phyloP scores from a whole-genome alignment of 2,113 vertebrate genomes.

The Larimichthys polyactis region DNA sequence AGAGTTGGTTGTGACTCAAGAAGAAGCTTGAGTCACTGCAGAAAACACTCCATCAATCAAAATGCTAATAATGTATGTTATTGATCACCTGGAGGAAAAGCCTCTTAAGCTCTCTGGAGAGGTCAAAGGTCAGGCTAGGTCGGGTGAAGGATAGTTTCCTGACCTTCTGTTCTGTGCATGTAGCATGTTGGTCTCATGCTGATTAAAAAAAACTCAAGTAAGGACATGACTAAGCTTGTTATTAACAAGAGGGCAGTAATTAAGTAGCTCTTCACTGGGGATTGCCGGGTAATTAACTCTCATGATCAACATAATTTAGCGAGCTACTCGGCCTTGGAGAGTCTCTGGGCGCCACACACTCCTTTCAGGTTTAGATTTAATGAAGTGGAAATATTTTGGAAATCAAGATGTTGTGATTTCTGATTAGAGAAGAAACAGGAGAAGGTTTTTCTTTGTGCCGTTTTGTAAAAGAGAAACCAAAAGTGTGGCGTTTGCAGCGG shows the following conservation, averaged over 20 bases:
- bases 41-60: too few relatives aligned
- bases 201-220: slow-evolving; percentile 35
- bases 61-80: background rate
- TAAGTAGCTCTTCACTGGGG: slow-evolving; percentile 50
- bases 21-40: too few relatives aligned
- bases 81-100: background rate
- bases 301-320: slow-evolving; percentile 46
- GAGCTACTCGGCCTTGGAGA: background rate
- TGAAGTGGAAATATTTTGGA: background rate
- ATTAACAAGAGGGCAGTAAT: slow-evolving; percentile 56
- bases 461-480: slow-evolving; percentile 22
- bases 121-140: background rate
- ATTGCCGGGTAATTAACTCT: slow-evolving; percentile 49
- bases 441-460: background rate
- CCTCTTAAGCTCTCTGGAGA: background rate
- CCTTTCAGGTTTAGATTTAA: background rate
- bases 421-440: background rate
- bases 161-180: background rate
- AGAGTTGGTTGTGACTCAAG: too few relatives aligned
- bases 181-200: slow-evolving; percentile 6
- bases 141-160: background rate
- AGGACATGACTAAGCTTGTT: slow-evolving; percentile 39
- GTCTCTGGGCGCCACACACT: background rate
- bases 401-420: background rate
- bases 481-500: slow-evolving; percentile 33